phyloP scores from a whole-genome alignment of 2,888 invertebrate species.

The Globia sparganii region DNA sequence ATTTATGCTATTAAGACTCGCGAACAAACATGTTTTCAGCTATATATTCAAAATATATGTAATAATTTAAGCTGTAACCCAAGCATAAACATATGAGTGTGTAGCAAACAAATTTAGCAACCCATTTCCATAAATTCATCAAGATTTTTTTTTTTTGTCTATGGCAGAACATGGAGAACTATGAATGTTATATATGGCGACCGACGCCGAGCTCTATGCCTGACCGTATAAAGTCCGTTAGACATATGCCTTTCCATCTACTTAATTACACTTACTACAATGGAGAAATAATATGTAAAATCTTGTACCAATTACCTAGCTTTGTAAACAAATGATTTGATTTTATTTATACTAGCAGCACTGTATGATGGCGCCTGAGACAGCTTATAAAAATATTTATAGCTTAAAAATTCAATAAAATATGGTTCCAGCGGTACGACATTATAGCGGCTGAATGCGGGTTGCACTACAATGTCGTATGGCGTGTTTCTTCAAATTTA shows the following conservation, averaged over 20 bases:
- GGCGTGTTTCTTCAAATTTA: not conserved
- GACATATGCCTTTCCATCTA: too few relatives aligned
- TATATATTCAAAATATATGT: not conserved
- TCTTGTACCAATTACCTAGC: not conserved
- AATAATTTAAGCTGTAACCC: not conserved
- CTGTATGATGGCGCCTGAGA: not conserved
- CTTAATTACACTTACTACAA: too few relatives aligned
- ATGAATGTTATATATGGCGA: not conserved
- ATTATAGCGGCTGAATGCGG: too few relatives aligned
- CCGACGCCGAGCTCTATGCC: not conserved
- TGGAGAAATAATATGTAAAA: constrained; percentile 2
- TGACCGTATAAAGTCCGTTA: not conserved
- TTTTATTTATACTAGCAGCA: not conserved
- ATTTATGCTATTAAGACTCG: not conserved
- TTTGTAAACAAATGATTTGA: not conserved
- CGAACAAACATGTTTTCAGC: not conserved
- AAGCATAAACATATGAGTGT: not conserved
- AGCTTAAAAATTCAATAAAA: not conserved
- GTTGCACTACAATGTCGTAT: too few relatives aligned
- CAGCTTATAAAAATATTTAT: not conserved
- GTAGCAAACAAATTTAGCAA: too few relatives aligned
- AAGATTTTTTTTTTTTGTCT: not conserved
- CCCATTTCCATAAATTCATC: not conserved
- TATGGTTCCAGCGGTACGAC: not conserved
- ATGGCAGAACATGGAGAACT: not conserved